Percentiles rank a stretch among this genome's conserved stretches.
These are phyloP conservation scores for Arion vulgaris DNA, from an alignment of 1,140 invertebrate genomes.

Conservation along the genomic window DNA sequence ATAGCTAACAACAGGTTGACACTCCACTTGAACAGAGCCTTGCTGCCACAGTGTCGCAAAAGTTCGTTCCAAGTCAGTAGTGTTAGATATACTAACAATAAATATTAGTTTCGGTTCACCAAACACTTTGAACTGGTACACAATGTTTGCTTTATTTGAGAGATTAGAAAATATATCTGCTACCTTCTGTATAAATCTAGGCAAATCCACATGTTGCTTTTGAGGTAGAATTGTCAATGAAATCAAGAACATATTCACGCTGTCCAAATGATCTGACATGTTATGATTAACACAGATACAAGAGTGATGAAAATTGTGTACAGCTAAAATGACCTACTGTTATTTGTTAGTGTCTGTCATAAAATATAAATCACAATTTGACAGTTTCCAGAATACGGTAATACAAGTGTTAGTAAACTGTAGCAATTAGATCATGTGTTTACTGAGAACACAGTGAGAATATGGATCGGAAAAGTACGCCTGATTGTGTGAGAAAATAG, in stretches of 20 bases:
- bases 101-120: constrained; percentile 44
- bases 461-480: no score
- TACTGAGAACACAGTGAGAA: no score
- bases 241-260: constrained; percentile 43
- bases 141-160: constrained; percentile 28
- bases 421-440: no score
- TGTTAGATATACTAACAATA: constrained; percentile 53
- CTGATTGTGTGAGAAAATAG: no score
- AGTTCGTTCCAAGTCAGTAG: constrained; percentile 52
- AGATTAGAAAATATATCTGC: constrained; percentile 40
- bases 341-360: no score
- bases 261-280: not conserved
- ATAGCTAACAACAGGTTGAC: constrained; percentile 48
- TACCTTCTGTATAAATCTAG: constrained; percentile 43
- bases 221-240: constrained; percentile 31
- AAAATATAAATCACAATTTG: no score
- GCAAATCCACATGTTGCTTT: constrained; percentile 48
- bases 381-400: no score
- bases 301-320: not conserved
- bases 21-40: constrained; percentile 46
- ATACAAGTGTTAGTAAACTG: no score
- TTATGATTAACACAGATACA: not conserved
- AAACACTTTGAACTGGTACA: constrained; percentile 54
- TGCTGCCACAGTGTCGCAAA: constrained; percentile 49
- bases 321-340: not conserved